phyloP scores from a whole-genome alignment of 1,140 invertebrate genomes.

The Notospermus geniculatus region DNA sequence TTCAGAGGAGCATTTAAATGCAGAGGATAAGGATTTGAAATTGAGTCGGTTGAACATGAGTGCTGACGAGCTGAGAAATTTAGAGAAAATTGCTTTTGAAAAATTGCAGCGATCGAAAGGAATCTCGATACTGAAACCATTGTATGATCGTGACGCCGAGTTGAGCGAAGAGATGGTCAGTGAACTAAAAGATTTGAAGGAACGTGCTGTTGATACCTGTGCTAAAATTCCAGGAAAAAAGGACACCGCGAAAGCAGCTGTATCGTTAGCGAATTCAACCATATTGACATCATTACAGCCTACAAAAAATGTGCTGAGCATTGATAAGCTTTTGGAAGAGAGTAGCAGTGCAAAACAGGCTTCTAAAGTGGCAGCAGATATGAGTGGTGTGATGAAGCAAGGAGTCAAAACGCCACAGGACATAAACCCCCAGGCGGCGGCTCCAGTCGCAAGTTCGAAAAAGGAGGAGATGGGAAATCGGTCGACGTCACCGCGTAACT shows the following conservation, averaged over 20 bases:
- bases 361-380: neutral
- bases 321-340: neutral
- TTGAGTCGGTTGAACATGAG: too few relatives aligned
- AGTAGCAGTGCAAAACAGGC: neutral
- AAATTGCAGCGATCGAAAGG: slow-evolving; percentile 1
- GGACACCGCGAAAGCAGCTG: neutral
- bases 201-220: neutral
- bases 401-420: neutral
- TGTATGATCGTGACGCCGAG: slow-evolving; percentile 9
- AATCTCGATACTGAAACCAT: slow-evolving; percentile 14
- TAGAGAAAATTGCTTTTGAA: neutral
- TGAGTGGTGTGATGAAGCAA: neutral
- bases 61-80: too few relatives aligned
- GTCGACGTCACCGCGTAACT: slow-evolving; percentile 3
- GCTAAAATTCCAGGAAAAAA: neutral
- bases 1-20: too few relatives aligned
- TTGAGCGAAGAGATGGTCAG: neutral
- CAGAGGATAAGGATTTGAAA: too few relatives aligned
- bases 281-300: neutral
- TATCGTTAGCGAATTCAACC: neutral
- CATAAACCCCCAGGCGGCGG: neutral
- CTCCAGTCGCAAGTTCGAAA: neutral
- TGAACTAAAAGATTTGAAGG: too few relatives aligned
- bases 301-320: slow-evolving; percentile 10
- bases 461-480: neutral